A percentile compares a stretch with the other conserved stretches of the same genome.
These are phyloP conservation scores for Oryzias sinensis DNA, from an alignment of 2,797 vertebrate genomes.

Conservation along the genomic window DNA sequence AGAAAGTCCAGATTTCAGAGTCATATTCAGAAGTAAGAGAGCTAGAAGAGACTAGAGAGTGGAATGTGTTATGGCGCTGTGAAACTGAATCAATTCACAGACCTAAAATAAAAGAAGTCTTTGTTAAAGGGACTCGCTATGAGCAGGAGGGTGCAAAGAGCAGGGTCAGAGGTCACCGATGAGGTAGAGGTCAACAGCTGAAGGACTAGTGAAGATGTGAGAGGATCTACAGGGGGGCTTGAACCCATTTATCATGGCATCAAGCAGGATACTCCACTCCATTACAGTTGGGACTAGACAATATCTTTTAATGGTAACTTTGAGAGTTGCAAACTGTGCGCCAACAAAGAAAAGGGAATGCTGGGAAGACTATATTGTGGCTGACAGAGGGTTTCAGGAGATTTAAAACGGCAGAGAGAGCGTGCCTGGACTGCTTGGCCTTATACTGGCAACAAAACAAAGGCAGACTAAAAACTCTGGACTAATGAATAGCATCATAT, in stretches of 20 bases:
- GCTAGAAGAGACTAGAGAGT: constrained; percentile 17
- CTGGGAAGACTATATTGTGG: constrained; percentile 22
- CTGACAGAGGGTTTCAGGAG: constrained; percentile 34
- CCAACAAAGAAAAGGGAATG: constrained; percentile 7
- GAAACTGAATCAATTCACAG: constrained; percentile 53
- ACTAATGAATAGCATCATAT: constrained; percentile 35
- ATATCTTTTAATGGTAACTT: constrained; percentile 28
- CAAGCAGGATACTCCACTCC: constrained; percentile 9
- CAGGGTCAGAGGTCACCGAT: constrained; percentile 63
- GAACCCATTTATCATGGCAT: constrained; percentile 47
- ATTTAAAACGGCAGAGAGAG: constrained; percentile 50
- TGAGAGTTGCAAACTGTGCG: constrained; percentile 12
- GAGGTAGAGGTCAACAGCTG: constrained; percentile 77
- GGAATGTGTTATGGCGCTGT: constrained; percentile 39
- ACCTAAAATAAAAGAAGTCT: constrained; percentile 44
- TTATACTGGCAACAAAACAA: constrained; percentile 47
- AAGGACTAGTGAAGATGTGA: constrained; percentile 38
- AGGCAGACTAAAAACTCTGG: constrained; percentile 33
- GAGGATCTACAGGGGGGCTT: constrained; percentile 33
- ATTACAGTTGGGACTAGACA: constrained; percentile 15
- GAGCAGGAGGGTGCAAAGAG: constrained; percentile 48
- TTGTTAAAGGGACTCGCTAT: constrained; percentile 50
- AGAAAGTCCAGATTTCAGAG: constrained; percentile 26
- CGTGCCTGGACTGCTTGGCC: constrained; percentile 41
- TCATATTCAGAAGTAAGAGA: constrained; percentile 8